phyloP scores from a whole-genome alignment of 2,113 vertebrate genomes.

The Perca fluviatilis region DNA sequence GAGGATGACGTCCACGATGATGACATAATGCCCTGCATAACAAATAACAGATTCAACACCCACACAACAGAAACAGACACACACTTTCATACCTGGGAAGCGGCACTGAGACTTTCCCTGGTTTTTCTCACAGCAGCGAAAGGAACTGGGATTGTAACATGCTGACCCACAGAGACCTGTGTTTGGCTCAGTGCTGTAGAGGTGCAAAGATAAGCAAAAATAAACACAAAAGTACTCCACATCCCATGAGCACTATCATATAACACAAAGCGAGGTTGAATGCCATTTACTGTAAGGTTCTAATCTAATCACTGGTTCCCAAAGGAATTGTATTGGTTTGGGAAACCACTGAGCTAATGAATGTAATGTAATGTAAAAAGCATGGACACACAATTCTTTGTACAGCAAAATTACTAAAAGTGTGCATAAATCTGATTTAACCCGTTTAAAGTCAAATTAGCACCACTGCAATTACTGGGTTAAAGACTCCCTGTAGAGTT shows the following conservation, averaged over 20 bases:
- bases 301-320: no score
- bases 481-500: background rate
- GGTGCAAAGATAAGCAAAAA: conserved; percentile 3
- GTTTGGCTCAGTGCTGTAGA: conserved; percentile 1
- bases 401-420: background rate
- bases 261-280: background rate
- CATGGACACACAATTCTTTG: background rate
- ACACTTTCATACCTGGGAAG: conserved; percentile 18
- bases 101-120: background rate
- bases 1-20: background rate
- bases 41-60: background rate
- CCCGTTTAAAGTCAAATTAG: background rate
- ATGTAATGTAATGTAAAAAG: background rate
- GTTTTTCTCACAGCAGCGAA: background rate
- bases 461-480: background rate
- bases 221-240: background rate
- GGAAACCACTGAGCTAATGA: no score
- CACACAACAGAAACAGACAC: background rate
- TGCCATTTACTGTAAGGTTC: background rate
- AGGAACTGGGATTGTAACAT: background rate
- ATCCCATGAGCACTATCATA: no score
- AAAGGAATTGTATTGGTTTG: no score
- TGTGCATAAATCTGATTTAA: background rate
- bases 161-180: conserved; percentile 7
- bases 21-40: background rate